A percentile compares a stretch with the other conserved stretches of the same genome.
These are phyloP conservation scores for Apaloderma vittatum DNA, from an alignment of 2,113 vertebrate genomes.

Conservation along the genomic window DNA sequence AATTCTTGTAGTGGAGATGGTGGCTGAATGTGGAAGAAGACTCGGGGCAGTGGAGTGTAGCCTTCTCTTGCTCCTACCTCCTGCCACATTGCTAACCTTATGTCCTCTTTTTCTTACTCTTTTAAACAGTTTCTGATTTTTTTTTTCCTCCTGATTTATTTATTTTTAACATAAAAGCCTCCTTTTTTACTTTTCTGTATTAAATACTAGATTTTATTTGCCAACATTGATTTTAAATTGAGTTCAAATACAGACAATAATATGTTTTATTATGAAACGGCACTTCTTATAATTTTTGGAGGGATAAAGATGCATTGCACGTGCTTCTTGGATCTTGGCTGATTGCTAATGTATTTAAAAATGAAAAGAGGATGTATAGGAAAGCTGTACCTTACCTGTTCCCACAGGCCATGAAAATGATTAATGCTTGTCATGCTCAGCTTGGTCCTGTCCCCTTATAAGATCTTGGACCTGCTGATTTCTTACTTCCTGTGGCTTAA, in stretches of 20 bases:
- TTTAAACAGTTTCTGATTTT: not conserved
- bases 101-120: not conserved
- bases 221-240: not conserved
- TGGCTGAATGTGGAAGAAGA: not conserved
- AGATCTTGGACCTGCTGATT: not conserved
- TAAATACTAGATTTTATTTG: not conserved
- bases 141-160: not conserved
- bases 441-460: not conserved
- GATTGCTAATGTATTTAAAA: not conserved
- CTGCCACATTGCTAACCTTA: slow-evolving; percentile 23
- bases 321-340: not conserved
- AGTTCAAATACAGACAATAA: not conserved
- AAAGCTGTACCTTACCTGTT: not conserved
- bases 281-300: not conserved
- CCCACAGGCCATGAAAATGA: not conserved
- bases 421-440: not conserved
- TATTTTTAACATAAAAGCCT: not conserved
- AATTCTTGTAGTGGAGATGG: slow-evolving; percentile 20
- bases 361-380: not conserved
- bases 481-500: slow-evolving; percentile 6
- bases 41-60: not conserved
- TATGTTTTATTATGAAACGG: not conserved
- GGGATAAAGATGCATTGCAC: not conserved
- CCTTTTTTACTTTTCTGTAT: not conserved
- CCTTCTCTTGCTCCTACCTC: not conserved